A percentile compares a stretch with the other conserved stretches of the same genome.
phyloP scores from a whole-genome alignment of 2,113 vertebrate genomes.

The Notothenia coriiceps region DNA sequence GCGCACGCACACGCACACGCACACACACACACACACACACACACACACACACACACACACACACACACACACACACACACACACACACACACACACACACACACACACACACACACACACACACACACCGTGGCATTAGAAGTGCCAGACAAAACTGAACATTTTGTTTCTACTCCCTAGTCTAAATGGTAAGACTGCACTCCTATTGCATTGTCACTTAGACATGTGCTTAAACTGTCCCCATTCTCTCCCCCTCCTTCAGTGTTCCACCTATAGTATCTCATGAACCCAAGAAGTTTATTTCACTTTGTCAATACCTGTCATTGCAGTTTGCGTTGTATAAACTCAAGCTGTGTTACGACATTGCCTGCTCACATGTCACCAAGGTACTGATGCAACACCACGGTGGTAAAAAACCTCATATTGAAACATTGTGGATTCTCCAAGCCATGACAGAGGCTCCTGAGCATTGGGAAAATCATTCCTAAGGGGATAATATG shows the following conservation, averaged over 20 bases:
- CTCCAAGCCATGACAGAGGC: slow-evolving; percentile 33
- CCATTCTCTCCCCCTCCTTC: neutral
- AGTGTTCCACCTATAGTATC: neutral
- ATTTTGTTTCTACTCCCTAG: neutral
- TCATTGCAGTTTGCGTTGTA: slow-evolving; percentile 19
- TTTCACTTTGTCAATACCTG: slow-evolving; percentile 24
- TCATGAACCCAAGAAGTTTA: slow-evolving; percentile 3
- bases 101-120: neutral
- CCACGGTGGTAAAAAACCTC: slow-evolving; percentile 21
- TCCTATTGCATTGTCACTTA: neutral
- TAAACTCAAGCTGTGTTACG: slow-evolving; percentile 44
- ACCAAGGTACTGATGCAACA: slow-evolving; percentile 56
- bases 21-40: no score
- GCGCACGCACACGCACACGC: no score
- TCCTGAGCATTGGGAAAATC: slow-evolving; percentile 55
- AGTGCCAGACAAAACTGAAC: neutral
- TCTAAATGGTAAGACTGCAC: slow-evolving; percentile 1
- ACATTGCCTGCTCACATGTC: slow-evolving; percentile 39
- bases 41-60: no score
- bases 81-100: no score
- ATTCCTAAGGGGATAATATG: neutral
- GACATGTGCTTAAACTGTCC: neutral
- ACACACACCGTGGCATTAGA: slow-evolving; percentile 9
- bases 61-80: no score
- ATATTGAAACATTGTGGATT: slow-evolving; percentile 36